Percentiles rank a stretch among this genome's conserved stretches.
Evolutionary conservation across 2,113 vertebrate genomes (phyloP).

Genomic region (Genyomyrus donnyi): DNA sequence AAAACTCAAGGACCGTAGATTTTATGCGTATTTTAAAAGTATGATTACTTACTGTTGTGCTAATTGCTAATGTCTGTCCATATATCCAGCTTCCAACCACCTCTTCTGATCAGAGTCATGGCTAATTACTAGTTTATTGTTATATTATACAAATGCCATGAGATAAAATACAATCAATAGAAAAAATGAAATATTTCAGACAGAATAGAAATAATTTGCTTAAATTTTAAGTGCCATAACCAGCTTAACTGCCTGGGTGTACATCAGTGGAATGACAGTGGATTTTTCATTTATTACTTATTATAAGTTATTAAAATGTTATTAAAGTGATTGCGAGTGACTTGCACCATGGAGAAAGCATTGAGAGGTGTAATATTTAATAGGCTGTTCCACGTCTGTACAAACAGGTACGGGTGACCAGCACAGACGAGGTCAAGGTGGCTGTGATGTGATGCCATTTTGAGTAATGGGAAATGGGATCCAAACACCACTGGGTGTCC

Average conservation of each 20-base stretch:
- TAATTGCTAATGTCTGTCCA: neutral
- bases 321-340: neutral
- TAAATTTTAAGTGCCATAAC: neutral
- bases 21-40: neutral
- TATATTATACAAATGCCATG: neutral
- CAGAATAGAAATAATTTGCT: neutral
- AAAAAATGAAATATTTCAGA: too few relatives aligned
- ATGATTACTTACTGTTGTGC: neutral
- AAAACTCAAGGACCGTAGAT: neutral
- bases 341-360: neutral
- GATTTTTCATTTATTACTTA: neutral
- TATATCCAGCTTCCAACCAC: neutral
- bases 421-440: neutral
- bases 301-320: neutral
- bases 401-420: neutral
- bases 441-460: neutral
- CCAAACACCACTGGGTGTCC: too few relatives aligned
- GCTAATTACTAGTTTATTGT: neutral
- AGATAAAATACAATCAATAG: neutral
- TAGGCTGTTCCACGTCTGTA: neutral
- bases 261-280: neutral
- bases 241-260: neutral
- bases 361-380: neutral
- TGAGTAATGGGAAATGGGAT: too few relatives aligned
- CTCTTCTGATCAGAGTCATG: neutral